A percentile compares a stretch with the other conserved stretches of the same genome.
Conservation (phyloP, 2,888 invertebrate species). For the Panzeria rudis region DNA sequence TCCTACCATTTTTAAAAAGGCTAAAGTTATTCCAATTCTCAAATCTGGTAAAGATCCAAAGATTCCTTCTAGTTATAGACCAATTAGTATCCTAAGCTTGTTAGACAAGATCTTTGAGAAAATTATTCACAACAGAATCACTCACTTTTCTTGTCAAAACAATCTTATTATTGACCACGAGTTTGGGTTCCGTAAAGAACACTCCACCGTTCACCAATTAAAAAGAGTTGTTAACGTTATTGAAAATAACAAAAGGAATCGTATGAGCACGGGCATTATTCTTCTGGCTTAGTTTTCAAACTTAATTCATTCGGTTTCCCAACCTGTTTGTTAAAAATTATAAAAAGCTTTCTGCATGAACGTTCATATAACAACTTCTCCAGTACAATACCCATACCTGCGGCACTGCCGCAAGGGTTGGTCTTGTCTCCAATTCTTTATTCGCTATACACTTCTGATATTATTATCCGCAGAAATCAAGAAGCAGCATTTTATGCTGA, state of each 20-base stretch:
- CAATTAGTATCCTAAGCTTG: not conserved
- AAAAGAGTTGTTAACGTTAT: conserved; percentile 29
- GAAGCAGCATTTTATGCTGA: too few relatives aligned
- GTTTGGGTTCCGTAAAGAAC: conserved; percentile 21
- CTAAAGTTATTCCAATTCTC: not conserved
- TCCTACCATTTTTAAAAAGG: not conserved
- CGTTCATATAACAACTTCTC: not conserved
- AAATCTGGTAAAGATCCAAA: not conserved
- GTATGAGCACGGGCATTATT: not conserved
- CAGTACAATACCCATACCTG: not conserved
- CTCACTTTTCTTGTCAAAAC: not conserved
- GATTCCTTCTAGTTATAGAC: not conserved
- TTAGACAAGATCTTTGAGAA: not conserved
- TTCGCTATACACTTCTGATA: too few relatives aligned
- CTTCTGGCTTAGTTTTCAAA: too few relatives aligned
- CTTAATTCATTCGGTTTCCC: too few relatives aligned
- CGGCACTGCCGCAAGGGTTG: too few relatives aligned
- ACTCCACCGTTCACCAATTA: conserved; percentile 36
- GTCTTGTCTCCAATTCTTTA: not conserved
- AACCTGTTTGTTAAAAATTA: too few relatives aligned
- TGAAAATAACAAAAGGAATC: not conserved
- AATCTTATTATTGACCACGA: not conserved
- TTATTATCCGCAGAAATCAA: too few relatives aligned
- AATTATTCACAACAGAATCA: not conserved
- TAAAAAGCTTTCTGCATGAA: not conserved